Evolutionary conservation across 92 coral and sea anemone genomes (phyloP), one percentile per base, ranked within the genome.

Genomic region (Paragorgia papillata): DNA sequence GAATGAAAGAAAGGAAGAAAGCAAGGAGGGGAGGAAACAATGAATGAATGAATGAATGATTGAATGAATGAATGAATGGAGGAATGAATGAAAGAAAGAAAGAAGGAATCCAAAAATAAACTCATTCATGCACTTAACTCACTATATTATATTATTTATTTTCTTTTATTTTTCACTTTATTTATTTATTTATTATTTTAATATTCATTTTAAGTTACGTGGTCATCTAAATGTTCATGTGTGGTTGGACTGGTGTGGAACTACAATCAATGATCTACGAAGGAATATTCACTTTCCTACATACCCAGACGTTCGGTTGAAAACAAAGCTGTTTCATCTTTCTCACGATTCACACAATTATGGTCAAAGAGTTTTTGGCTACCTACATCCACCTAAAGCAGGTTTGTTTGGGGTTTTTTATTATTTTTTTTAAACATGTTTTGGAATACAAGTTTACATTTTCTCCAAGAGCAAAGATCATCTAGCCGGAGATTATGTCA

Each of bases 161-260:
- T 15, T 6, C 15, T 46, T 7, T 6, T 46, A 7, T 46, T 2
- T 46, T 46, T 46, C 2, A 2, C 53, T 7, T 9, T 56, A 14
- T 31, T 13, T 22, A 7, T 8, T 1, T 31, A 3, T 15, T 9
- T n/a, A 12, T 35, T 19, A 31, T 33, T 17, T 31, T 33, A 63
- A 2, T 19, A 19, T 35, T 43, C 26, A 15, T 55, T 54, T 82
- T 37, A 55, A 94, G 98, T 88, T 94, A 88, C 82, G 83, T 68
- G 98, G 98, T 37, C 74, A 79, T 60, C 90, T 94, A 40, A 94
- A 94, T 69, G 94, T 91, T 44, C 98, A 94, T 70, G 71, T 94
- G 35, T 94, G 98, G 98, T 91, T 91, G 73, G 97, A 96, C 63
- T 94, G 98, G 97, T 94, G 98, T 82, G 98, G 98, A 2, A 91